Percentiles rank a stretch among this genome's conserved stretches.
Conservation (phyloP, 2,888 invertebrate species). For the Theretra japonica region DNA sequence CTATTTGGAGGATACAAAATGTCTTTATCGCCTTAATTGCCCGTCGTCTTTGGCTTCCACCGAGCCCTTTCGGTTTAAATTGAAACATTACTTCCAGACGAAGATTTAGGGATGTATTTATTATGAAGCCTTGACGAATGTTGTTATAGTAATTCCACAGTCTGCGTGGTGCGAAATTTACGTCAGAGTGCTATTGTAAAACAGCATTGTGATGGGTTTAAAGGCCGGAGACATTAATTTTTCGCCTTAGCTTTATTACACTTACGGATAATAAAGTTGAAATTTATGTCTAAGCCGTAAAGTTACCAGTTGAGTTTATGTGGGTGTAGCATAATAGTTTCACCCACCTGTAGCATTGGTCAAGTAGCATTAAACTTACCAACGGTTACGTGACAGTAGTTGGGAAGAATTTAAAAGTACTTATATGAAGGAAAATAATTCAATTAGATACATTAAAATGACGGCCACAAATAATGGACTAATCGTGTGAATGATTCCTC, state of each 20-base stretch:
- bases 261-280: constrained; percentile 53
- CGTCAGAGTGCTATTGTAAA: constrained; percentile 25
- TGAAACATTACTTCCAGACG: constrained; percentile 47
- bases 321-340: constrained; percentile 42
- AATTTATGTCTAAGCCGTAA: constrained; percentile 59
- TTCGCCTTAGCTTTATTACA: constrained; percentile 46
- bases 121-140: constrained; percentile 22
- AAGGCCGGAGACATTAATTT: constrained; percentile 31
- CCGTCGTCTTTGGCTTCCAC: constrained; percentile 50
- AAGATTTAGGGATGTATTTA: constrained; percentile 22
- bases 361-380: background rate
- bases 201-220: background rate
- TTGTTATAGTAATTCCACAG: constrained; percentile 18
- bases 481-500: no score
- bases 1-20: constrained; percentile 58
- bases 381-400: background rate
- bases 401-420: background rate
- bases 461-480: no score
- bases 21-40: constrained; percentile 70
- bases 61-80: constrained; percentile 55
- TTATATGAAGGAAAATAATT: no score
- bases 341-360: constrained; percentile 60
- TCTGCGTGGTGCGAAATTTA: background rate
- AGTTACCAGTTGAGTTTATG: constrained; percentile 47
- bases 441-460: no score